Evolutionary conservation across 2,888 invertebrate genomes (phyloP), one percentile per base, ranked within the genome.

Genomic region (Tetranychus truncatus): DNA sequence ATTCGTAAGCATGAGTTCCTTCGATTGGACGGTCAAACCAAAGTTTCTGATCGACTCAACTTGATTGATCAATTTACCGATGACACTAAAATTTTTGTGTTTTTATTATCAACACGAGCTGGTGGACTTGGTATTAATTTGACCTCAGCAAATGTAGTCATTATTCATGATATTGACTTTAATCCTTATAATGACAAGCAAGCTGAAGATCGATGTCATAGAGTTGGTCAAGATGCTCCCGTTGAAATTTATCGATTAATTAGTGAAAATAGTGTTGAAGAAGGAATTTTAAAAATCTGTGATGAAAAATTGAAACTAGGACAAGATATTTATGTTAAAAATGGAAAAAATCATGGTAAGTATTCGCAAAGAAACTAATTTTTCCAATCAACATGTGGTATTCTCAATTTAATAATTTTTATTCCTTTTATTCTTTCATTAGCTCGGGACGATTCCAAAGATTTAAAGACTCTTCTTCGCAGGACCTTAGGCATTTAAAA

Each of bases 41-140:
- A 91, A 0, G 93, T 94, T 8, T 86, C 87, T 72, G 89, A 89
- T 76, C 87, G 89, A 88, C 94, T 95, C 84, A 88, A 89, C 78
- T 83, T 96, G 81, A 95, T 97, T 81, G 92, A 96, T 83, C 86
- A 89, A 81, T 97, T 89, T 83, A 94, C 91, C 80, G 55, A 55
- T 15, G 90, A 94, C 81, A 81, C 84, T 2, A 55, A 45, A 15
- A 90, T 95, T 80, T 94, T 93, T 83, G 87, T 92, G 80, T 96
- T 96, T 84, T 86, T 96, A 76, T 83, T 96, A 80, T 94, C 95
- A 6, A 96, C 96, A 0, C 88, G 88, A 82, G 96, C 96, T 0
- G 96, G 96, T 55, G 97, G 96, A n/a, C 86, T 95, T 74, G 95
- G 95, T 75, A 94, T 95, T 81, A 95, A 95, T 85, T 86, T 95